phyloP scores from a whole-genome alignment of 2,888 invertebrate species.

The Luperina testacea region DNA sequence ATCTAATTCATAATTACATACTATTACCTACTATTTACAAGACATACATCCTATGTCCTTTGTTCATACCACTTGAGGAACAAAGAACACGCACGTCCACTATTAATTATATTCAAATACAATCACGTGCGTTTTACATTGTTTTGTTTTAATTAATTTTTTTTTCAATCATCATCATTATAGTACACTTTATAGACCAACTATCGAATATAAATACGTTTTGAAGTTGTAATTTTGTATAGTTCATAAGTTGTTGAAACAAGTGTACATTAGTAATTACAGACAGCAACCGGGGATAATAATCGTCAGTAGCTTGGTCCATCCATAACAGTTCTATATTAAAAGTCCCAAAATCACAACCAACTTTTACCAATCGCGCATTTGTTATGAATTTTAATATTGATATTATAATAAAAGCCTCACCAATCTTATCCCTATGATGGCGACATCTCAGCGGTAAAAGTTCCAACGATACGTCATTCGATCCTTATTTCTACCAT shows the following conservation, averaged over 20 bases:
- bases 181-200: conserved; percentile 34
- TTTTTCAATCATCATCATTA: conserved; percentile 4
- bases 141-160: conserved; percentile 15
- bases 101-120: conserved; percentile 31
- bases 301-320: conserved; percentile 24
- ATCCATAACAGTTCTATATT: conserved; percentile 33
- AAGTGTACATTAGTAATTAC: background rate
- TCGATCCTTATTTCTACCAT: background rate
- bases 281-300: background rate
- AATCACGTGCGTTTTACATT: conserved; percentile 8
- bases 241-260: background rate
- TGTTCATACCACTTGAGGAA: conserved; percentile 1
- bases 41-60: conserved; percentile 17
- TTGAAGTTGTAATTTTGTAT: background rate
- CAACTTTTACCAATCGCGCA: conserved; percentile 31
- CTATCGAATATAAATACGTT: conserved; percentile 2
- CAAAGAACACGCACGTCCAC: conserved; percentile 1
- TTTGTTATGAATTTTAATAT: conserved; percentile 9
- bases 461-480: conserved; percentile 20
- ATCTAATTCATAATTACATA: conserved; percentile 52
- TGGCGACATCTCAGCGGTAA: background rate
- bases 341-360: conserved; percentile 43
- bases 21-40: conserved; percentile 49
- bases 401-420: background rate
- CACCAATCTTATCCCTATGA: background rate